A percentile compares a stretch with the other conserved stretches of the same genome.
Conservation (phyloP, 64 coral and sea anemone genomes). For the Orbicella faveolata region DNA sequence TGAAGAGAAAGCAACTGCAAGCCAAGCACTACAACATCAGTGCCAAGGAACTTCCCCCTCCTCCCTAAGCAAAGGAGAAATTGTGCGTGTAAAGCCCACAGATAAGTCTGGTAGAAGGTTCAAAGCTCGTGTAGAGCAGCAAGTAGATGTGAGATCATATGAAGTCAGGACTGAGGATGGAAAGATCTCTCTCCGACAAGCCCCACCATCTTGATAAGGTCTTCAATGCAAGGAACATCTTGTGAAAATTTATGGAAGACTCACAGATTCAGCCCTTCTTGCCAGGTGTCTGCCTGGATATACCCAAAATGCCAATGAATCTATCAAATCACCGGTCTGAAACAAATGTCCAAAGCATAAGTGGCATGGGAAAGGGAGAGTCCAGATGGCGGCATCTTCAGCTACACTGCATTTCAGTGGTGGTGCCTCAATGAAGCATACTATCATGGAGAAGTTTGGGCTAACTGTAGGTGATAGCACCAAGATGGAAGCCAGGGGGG, state of each 20-base stretch:
- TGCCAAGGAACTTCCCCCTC: no score
- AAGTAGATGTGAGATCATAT: conserved; percentile 73
- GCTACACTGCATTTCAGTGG: conserved; percentile 57
- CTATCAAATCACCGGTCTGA: conserved; percentile 30
- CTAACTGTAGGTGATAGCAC: conserved; percentile 29
- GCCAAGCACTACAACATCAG: conserved; percentile 24
- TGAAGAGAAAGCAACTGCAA: conserved; percentile 7
- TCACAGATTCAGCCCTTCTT: conserved; percentile 17
- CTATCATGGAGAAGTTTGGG: conserved; percentile 38
- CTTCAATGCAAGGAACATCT: no score
- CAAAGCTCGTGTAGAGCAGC: conserved; percentile 47
- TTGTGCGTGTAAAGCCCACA: conserved; percentile 38
- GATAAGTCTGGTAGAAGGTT: not conserved
- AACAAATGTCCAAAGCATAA: conserved; percentile 60
- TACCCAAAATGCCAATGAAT: conserved; percentile 60
- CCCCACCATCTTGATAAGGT: no score
- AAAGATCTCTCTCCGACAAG: no score
- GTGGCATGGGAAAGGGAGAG: conserved; percentile 31
- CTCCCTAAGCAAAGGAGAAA: no score
- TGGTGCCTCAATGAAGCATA: conserved; percentile 44
- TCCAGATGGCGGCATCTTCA: conserved; percentile 41
- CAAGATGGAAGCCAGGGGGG: conserved; percentile 21
- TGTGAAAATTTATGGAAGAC: conserved; percentile 31
- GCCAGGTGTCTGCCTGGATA: conserved; percentile 51
- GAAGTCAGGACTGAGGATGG: conserved; percentile 53